Conservation (phyloP, 2,797 vertebrate species). For the Sebastes cheni region DNA sequence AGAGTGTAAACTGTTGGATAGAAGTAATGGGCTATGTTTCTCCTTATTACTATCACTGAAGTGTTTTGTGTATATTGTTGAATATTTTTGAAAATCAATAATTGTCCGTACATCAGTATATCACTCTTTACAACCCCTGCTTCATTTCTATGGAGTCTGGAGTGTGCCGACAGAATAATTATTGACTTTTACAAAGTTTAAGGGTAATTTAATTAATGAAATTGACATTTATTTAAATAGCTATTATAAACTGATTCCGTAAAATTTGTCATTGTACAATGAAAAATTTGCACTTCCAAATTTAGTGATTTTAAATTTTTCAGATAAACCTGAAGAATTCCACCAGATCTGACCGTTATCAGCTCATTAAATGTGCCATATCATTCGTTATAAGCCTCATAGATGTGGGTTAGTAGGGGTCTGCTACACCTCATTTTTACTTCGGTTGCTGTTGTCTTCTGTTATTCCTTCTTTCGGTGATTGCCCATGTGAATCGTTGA, state of each 20-base stretch:
- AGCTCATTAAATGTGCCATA: no score
- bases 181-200: not conserved
- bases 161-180: not conserved
- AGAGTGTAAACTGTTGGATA: not conserved
- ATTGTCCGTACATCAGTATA: not conserved
- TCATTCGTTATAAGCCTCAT: no score
- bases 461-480: no score
- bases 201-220: not conserved
- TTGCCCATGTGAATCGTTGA: no score
- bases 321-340: not conserved
- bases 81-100: not conserved
- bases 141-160: not conserved
- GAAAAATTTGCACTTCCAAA: not conserved
- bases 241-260: not conserved
- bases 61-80: not conserved
- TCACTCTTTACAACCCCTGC: not conserved
- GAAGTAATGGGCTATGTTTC: not conserved
- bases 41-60: not conserved
- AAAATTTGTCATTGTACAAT: not conserved
- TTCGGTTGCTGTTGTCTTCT: no score
- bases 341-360: no score
- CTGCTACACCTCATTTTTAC: no score
- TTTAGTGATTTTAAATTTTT: not conserved
- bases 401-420: no score
- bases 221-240: not conserved